Evolutionary conservation across 2,113 vertebrate genomes (phyloP), one percentile per base, ranked within the genome.

Genomic region (Sander vitreus): DNA sequence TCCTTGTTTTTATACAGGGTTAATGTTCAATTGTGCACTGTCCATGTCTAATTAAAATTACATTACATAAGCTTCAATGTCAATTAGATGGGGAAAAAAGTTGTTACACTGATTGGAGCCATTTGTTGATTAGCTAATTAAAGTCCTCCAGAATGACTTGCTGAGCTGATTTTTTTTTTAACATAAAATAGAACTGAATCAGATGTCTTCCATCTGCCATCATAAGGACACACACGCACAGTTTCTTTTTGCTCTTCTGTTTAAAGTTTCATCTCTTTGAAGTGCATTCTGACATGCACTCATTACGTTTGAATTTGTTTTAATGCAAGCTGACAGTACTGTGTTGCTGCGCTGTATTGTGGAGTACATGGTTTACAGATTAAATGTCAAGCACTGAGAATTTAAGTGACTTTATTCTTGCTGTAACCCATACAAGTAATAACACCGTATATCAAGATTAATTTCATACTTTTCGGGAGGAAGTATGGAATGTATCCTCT

Each of bases 51-150:
- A 39, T 39, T 10, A 39, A 39, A 10, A 39, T 10, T 39, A 10
- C 39, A 39, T 39, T 39, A 39, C 39, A 78, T 76, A 25, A 76
- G 73, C 64, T 83, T 60, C 69, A 53, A 55, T 73, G 68, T 72
- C 18, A 59, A 81, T 82, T 39, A 69, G 68, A 87, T 57, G 33
- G 14, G 5, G 9, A 0, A 2, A 9, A 23, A 60, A 51, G 63
- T 21, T 7, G 10, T 77, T 68, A 18, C 45, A 55, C 21, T 51
- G 55, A 85, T 67, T 57, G 43, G 45, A 54, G 2, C n/a, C 19
- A 23, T 68, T 83, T 68, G 65, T 48, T 78, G 43, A 79, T 63
- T 57, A 53, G 70, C 63, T 85, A 59, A 86, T 84, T 73, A 47
- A 73, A 68, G 58, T 36, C 16, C 25, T 57, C n/a, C 5, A 60